phyloP scores from a whole-genome alignment of 2,888 invertebrate genomes.

The Dasysyrphus tricinctus region DNA sequence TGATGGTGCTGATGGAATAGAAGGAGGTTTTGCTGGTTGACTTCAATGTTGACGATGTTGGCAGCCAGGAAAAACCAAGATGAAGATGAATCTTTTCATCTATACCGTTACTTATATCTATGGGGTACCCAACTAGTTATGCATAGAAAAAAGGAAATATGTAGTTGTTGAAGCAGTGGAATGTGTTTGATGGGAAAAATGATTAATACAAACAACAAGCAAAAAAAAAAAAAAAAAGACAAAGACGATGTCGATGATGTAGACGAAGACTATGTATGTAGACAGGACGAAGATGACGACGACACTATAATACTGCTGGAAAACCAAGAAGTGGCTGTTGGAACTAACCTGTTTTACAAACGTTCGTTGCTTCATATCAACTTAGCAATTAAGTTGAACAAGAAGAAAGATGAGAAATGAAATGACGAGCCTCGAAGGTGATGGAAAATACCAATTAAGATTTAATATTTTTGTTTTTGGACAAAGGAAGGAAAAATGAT shows the following conservation, averaged over 20 bases:
- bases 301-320: constrained; percentile 5
- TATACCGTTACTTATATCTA: neutral
- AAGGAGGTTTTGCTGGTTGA: constrained; percentile 22
- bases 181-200: constrained; percentile 71
- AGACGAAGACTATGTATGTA: neutral
- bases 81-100: constrained; percentile 42
- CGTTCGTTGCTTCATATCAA: constrained; percentile 28
- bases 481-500: neutral
- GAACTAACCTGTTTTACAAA: constrained; percentile 53
- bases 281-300: constrained; percentile 1
- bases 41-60: constrained; percentile 49
- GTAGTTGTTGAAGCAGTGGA: constrained; percentile 65
- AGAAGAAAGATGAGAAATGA: constrained; percentile 24
- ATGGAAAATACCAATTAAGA: constrained; percentile 22
- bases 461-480: neutral
- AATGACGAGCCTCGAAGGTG: constrained; percentile 21
- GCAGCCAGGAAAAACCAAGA: constrained; percentile 28
- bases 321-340: constrained; percentile 40
- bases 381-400: constrained; percentile 61
- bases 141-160: constrained; percentile 43
- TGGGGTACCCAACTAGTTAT: neutral
- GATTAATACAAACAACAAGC: constrained; percentile 45
- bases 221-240: neutral
- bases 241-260: constrained; percentile 22
- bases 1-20: constrained; percentile 10